Conservation (phyloP, 2,113 vertebrate species). For the Gavia stellata region DNA sequence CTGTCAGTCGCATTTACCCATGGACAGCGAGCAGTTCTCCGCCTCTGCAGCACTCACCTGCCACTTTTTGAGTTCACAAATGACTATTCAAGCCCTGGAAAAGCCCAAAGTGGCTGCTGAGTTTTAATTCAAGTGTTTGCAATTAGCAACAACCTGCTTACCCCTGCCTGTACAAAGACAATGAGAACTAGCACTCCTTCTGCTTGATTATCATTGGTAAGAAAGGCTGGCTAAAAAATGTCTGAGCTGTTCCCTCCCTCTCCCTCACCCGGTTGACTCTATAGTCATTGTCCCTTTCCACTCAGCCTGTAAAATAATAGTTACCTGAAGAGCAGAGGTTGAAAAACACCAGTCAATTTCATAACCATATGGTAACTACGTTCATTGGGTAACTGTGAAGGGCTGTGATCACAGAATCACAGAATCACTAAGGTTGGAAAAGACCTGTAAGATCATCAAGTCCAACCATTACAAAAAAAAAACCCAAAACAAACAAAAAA, state of each 20-base stretch:
- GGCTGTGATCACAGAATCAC: no score
- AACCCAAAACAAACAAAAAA: no score
- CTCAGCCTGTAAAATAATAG: not conserved
- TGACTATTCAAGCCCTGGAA: not conserved
- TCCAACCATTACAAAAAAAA: no score
- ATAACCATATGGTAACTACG: not conserved
- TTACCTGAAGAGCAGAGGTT: not conserved
- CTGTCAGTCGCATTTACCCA: not conserved
- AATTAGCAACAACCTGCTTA: not conserved
- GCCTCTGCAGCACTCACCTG: not conserved
- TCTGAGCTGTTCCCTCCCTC: not conserved
- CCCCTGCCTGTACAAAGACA: not conserved
- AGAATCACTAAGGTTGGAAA: no score
- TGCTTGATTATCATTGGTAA: not conserved
- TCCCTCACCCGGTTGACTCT: not conserved
- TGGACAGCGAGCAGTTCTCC: not conserved
- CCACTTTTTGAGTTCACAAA: not conserved
- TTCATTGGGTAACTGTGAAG: not conserved
- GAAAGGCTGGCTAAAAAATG: not conserved
- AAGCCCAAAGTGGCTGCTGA: not conserved
- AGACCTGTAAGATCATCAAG: no score
- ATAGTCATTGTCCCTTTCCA: not conserved
- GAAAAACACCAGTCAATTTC: slow-evolving; percentile 23
- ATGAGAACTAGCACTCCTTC: not conserved
- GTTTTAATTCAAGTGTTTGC: not conserved